Conservation (phyloP, 2,797 vertebrate genomes). For the Etheostoma perlongum region DNA sequence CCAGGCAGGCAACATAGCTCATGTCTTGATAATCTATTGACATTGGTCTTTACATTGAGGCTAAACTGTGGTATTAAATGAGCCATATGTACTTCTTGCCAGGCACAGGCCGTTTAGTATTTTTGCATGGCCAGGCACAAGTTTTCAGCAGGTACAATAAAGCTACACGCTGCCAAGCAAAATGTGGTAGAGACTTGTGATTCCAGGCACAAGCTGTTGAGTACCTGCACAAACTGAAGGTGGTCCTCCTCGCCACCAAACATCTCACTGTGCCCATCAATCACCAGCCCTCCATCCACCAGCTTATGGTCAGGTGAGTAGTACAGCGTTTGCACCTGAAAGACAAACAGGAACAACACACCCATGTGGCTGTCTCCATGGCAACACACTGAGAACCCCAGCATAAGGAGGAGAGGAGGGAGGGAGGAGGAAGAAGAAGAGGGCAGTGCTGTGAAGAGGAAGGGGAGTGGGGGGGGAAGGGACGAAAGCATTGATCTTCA, state of each 20-base stretch:
- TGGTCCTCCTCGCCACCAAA: constrained; percentile 99
- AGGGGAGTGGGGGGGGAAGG: constrained; percentile 46
- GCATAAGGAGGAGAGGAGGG: constrained; percentile 39
- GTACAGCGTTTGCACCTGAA: constrained; percentile 99
- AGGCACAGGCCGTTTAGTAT: constrained; percentile 31
- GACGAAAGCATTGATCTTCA: constrained; percentile 59
- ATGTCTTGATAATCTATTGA: constrained; percentile 18
- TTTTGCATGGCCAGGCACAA: constrained; percentile 48
- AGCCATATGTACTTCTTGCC: constrained; percentile 38
- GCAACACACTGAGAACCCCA: constrained; percentile 85
- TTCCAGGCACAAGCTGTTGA: constrained; percentile 75
- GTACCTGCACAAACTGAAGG: constrained; percentile 99
- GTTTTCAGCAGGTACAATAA: constrained; percentile 16
- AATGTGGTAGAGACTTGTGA: constrained; percentile 35
- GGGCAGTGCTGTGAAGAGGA: constrained; percentile 68
- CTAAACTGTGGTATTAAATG: constrained; percentile 27
- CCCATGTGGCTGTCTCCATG: constrained; percentile 97
- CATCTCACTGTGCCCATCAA: constrained; percentile 97
- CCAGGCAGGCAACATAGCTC: constrained; percentile 13
- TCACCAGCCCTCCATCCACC: constrained; percentile 97
- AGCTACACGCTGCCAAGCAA: constrained; percentile 53
- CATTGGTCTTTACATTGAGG: constrained; percentile 20
- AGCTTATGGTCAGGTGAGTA: constrained; percentile 99
- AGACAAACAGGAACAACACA: constrained; percentile 96
- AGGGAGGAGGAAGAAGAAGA: constrained; percentile 28